Evolutionary conservation across 2,797 vertebrate species (phyloP).

Genomic region (Phalanger gymnotis): DNA sequence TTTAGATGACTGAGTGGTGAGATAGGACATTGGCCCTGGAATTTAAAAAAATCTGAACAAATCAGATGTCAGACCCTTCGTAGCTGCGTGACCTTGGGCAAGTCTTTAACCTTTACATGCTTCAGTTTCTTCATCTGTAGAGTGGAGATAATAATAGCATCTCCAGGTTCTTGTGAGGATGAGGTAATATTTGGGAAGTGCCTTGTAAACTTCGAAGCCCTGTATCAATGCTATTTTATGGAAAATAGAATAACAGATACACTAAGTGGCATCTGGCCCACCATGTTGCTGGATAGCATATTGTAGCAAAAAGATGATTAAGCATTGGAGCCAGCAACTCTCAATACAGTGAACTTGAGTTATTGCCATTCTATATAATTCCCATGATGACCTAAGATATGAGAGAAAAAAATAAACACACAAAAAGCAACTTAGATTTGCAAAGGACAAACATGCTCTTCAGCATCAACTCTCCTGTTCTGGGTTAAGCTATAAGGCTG

Average conservation of each 20-base stretch:
- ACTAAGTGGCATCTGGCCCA: background rate
- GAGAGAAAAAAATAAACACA: fast-evolving
- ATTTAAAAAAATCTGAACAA: background rate
- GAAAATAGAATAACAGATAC: fast-evolving
- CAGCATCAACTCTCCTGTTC: background rate
- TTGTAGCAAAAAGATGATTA: fast-evolving
- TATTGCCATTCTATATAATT: background rate
- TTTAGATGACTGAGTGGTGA: background rate
- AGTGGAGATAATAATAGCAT: too few relatives aligned
- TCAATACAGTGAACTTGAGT: fast-evolving
- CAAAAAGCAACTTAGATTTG: background rate
- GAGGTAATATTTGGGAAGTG: background rate
- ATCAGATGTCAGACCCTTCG: background rate
- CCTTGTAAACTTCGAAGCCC: background rate
- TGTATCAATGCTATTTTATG: background rate
- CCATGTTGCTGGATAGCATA: background rate
- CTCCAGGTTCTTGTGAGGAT: too few relatives aligned
- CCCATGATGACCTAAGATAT: fast-evolving
- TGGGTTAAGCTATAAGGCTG: constrained; percentile 39
- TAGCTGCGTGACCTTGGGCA: too few relatives aligned
- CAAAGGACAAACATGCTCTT: background rate
- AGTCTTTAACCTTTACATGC: too few relatives aligned
- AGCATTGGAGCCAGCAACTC: fast-evolving
- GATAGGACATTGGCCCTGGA: background rate
- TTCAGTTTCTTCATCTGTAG: too few relatives aligned